Percentiles rank a stretch among this genome's conserved stretches.
These are phyloP conservation scores for Megatriorchis doriae DNA, from an alignment of 2,113 vertebrate species.

Conservation along the genomic window DNA sequence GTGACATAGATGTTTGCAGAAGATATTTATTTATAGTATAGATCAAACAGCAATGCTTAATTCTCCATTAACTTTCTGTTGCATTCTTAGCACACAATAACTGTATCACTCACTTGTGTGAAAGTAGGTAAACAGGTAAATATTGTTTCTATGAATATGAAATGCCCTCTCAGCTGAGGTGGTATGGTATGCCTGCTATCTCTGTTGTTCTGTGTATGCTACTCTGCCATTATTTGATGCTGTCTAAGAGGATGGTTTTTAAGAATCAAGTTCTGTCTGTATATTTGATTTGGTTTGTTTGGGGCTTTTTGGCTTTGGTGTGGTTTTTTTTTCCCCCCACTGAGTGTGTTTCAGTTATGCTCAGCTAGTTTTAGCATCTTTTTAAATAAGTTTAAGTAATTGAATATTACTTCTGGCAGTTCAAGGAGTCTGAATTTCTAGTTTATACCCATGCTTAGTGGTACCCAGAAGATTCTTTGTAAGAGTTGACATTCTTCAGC, in stretches of 20 bases:
- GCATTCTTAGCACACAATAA: not conserved
- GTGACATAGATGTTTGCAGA: not conserved
- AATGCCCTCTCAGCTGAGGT: not conserved
- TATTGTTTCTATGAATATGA: not conserved
- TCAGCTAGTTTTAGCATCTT: not conserved
- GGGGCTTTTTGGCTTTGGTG: not conserved
- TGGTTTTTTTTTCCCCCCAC: accelerated
- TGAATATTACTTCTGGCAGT: not conserved
- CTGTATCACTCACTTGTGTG: not conserved
- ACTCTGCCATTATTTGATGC: not conserved
- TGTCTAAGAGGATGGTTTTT: not conserved
- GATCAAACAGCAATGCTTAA: not conserved
- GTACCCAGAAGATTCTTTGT: not conserved
- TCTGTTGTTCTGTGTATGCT: not conserved
- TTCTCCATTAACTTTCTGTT: not conserved
- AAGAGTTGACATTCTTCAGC: not conserved
- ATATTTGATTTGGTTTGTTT: not conserved
- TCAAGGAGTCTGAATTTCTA: not conserved
- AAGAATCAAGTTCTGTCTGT: not conserved
- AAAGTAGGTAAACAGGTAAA: not conserved
- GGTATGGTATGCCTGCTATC: not conserved
- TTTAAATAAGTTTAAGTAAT: not conserved
- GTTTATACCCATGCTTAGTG: not conserved
- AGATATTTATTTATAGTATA: not conserved
- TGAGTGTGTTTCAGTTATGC: not conserved